These are phyloP conservation scores for Oreocharis arfaki DNA, from an alignment of 2,113 vertebrate species.

Conservation along the genomic window DNA sequence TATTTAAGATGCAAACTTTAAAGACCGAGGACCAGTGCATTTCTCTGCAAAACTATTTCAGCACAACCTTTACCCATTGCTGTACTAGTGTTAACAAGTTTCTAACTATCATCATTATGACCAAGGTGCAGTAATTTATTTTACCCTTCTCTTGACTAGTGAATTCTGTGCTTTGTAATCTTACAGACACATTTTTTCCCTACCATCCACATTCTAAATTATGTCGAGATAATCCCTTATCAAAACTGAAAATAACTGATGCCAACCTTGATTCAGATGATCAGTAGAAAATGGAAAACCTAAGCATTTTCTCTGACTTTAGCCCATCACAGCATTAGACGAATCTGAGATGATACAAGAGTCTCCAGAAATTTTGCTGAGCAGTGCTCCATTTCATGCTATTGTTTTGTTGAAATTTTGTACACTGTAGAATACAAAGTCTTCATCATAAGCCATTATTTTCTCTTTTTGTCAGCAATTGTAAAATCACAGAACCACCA, in stretches of 20 bases:
- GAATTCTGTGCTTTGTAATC: not conserved
- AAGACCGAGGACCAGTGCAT: not conserved
- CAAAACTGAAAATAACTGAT: not conserved
- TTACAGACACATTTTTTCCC: not conserved
- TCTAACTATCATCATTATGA: not conserved
- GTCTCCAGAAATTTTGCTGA: not conserved
- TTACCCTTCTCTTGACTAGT: not conserved
- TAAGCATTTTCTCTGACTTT: not conserved
- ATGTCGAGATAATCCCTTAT: not conserved
- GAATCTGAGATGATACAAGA: not conserved
- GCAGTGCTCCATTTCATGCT: not conserved
- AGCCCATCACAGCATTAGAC: not conserved
- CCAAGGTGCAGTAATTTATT: not conserved
- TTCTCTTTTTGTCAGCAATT: not conserved
- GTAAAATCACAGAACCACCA: not conserved
- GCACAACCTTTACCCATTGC: not conserved
- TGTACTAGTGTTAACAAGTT: not conserved
- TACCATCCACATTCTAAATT: not conserved
- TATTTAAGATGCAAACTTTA: not conserved
- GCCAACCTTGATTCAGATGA: not conserved
- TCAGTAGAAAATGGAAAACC: not conserved
- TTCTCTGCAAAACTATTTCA: not conserved
- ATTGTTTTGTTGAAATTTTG: not conserved
- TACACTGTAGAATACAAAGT: not conserved
- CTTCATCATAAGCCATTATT: not conserved